These are phyloP conservation scores for Apomyelois bistriatella DNA, from an alignment of 2,888 invertebrate species.

Conservation along the genomic window DNA sequence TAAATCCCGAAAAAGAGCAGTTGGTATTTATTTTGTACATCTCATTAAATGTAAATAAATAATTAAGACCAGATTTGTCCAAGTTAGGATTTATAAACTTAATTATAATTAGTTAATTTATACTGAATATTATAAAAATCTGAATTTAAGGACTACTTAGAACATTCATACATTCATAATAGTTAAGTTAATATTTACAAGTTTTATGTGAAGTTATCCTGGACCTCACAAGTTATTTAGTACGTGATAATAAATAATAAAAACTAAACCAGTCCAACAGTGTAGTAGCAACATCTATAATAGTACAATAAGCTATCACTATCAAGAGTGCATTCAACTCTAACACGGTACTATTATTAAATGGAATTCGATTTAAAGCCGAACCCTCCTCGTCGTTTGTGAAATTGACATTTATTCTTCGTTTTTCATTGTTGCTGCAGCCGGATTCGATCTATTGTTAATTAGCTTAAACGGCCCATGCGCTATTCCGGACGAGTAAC, in stretches of 20 bases:
- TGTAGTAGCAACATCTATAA: constrained; percentile 42
- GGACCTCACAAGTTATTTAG: too few species aligned
- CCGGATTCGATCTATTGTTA: constrained; percentile 77
- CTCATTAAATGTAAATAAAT: too few species aligned
- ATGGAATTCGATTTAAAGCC: constrained; percentile 78
- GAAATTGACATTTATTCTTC: constrained; percentile 80
- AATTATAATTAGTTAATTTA: too few species aligned
- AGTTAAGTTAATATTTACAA: not conserved
- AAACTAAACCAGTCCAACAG: constrained; percentile 32
- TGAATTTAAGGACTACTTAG: too few species aligned
- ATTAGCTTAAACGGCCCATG: constrained; percentile 77
- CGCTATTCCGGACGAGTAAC: constrained; percentile 53
- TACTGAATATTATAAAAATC: too few species aligned
- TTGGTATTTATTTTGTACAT: too few species aligned
- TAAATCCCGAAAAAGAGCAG: too few species aligned
- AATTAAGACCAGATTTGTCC: too few species aligned
- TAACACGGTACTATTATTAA: constrained; percentile 75
- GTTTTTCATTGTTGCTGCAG: constrained; percentile 78
- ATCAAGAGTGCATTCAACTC: constrained; percentile 77
- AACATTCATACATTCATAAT: too few species aligned
- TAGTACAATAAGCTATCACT: constrained; percentile 73
- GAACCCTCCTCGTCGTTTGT: constrained; percentile 78
- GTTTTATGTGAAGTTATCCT: too few species aligned
- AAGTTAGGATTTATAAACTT: too few species aligned
- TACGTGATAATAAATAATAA: not conserved